Percentiles rank a stretch among this genome's conserved stretches.
Evolutionary conservation across 2,888 invertebrate genomes (phyloP).

Genomic region (Microctonus aethiopoides): DNA sequence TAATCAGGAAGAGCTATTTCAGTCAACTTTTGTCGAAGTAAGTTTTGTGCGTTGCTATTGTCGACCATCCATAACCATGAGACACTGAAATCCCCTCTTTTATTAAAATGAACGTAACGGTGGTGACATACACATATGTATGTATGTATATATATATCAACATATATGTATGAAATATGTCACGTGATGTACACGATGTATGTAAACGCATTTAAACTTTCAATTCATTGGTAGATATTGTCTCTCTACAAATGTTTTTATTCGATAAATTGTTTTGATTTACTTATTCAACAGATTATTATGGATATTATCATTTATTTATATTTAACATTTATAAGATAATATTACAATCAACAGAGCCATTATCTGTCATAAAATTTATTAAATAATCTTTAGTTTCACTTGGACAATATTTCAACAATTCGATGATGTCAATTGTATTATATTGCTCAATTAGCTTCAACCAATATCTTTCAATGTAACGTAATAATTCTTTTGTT

Average conservation of each 20-base stretch:
- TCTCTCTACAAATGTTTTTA: not conserved
- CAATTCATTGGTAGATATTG: not conserved
- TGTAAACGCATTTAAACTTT: not conserved
- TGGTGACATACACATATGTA: not conserved
- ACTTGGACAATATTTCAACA: not conserved
- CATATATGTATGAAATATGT: not conserved
- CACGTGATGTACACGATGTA: not conserved
- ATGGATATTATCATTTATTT: not conserved
- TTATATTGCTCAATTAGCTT: constrained; percentile 27
- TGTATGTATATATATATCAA: not conserved
- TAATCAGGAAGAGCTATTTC: not conserved
- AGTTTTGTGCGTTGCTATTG: not conserved
- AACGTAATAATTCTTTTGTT: constrained; percentile 47
- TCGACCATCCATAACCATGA: not conserved
- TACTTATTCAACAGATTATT: not conserved
- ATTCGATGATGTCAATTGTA: not conserved
- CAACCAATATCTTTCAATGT: constrained; percentile 53
- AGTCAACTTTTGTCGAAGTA: not conserved
- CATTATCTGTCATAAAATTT: not conserved
- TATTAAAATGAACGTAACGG: not conserved
- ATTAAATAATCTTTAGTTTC: not conserved
- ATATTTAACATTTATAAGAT: not conserved
- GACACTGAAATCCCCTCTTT: not conserved
- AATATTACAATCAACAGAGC: not conserved
- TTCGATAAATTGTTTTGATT: not conserved